Conservation (phyloP, 2,888 invertebrate species). For the Drosophila demipolita region DNA sequence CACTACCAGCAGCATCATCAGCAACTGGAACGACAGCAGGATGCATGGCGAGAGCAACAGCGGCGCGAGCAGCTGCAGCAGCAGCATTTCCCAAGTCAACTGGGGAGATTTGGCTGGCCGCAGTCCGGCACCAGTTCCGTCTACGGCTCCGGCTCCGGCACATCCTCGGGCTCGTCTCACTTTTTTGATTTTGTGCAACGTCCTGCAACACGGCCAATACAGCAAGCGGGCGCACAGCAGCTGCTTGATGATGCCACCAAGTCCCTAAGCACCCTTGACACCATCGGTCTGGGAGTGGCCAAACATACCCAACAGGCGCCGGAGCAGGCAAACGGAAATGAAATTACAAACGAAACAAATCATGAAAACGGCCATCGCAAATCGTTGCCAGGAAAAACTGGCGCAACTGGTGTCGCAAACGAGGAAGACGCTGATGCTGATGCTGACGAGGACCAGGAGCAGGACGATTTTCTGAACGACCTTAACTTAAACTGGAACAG, state of each 20-base stretch:
- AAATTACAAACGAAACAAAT: constrained; percentile 74
- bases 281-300: constrained; percentile 35
- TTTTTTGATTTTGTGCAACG: constrained; percentile 69
- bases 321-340: constrained; percentile 68
- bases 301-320: constrained; percentile 43
- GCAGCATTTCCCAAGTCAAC: constrained; percentile 65
- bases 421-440: constrained; percentile 32
- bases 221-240: constrained; percentile 26
- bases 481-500: constrained; percentile 52
- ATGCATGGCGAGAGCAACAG: constrained; percentile 48
- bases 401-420: constrained; percentile 34
- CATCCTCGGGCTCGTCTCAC: constrained; percentile 43
- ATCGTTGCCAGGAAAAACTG: constrained; percentile 38
- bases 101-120: constrained; percentile 65
- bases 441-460: constrained; percentile 28
- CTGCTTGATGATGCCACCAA: constrained; percentile 66
- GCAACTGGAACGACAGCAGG: constrained; percentile 41
- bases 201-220: constrained; percentile 35
- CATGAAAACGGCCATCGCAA: constrained; percentile 61
- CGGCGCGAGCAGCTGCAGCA: constrained; percentile 62
- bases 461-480: constrained; percentile 37
- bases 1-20: constrained; percentile 55
- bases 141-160: not conserved
- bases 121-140: constrained; percentile 29
- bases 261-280: constrained; percentile 57